Percentiles rank a stretch among this genome's conserved stretches.
phyloP scores from a whole-genome alignment of 2,888 invertebrate species.

The Celastrina argiolus region DNA sequence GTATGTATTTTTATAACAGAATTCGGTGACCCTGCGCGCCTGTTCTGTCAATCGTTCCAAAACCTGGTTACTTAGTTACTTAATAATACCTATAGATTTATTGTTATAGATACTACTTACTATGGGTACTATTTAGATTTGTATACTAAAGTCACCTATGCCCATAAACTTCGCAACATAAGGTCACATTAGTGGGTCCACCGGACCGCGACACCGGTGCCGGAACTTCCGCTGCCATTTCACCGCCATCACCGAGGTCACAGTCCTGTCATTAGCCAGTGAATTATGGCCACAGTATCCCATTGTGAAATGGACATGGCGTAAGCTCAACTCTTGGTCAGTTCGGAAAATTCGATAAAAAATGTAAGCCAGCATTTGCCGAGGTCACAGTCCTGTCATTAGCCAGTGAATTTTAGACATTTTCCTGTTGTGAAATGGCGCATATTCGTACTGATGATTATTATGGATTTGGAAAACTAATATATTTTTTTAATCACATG shows the following conservation, averaged over 20 bases:
- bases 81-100: too few relatives aligned
- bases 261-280: conserved; percentile 27
- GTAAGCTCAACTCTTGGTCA: not conserved
- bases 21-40: too few relatives aligned
- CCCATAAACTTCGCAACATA: not conserved
- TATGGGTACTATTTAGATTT: too few relatives aligned
- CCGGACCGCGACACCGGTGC: not conserved
- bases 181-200: not conserved
- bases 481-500: too few relatives aligned
- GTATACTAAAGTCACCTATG: conserved; percentile 1
- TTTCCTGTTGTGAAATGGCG: too few relatives aligned
- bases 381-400: not conserved
- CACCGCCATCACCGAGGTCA: conserved; percentile 16
- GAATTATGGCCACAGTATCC: conserved; percentile 30
- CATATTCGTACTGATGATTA: too few relatives aligned
- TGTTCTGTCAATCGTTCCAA: too few relatives aligned
- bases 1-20: too few relatives aligned
- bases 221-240: conserved; percentile 12
- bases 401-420: not conserved
- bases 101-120: too few relatives aligned
- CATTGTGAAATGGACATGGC: not conserved
- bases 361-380: not conserved
- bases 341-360: not conserved
- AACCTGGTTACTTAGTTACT: too few relatives aligned
- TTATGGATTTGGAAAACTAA: too few relatives aligned